Evolutionary conservation across 2,888 invertebrate genomes (phyloP), one percentile per base, ranked within the genome.

Genomic region (Hirtodrosophila histrioides): DNA sequence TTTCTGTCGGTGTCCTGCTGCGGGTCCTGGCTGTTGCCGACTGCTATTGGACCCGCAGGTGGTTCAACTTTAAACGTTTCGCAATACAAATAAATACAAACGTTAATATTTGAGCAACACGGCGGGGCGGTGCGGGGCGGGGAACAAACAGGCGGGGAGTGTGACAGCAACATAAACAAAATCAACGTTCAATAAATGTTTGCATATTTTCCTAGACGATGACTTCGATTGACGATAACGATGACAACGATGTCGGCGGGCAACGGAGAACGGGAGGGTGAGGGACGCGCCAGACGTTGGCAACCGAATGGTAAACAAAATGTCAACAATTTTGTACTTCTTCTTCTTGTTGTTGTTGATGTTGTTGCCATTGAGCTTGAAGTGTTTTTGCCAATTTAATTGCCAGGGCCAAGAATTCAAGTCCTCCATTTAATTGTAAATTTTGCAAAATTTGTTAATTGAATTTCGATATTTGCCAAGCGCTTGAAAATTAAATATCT

Each of bases 181-280:
- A 86, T 87, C 85, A 85, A 85, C 87, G 85, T 73, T 84, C 85
- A 82, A 87, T 85, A 86, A 82, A 82, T 85, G 87, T 84, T 82
- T 82, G 85, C 85, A 82, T 81, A 86, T 86, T 78, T 84, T 86
- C 68, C 82, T 86, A 86, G 87, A 84, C 84, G 77, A 66, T 63
- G 60, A 60, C 68, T 83, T 73, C 57, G 73, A 81, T 75, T 72
- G 86, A 69, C 67, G 76, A 78, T 70, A 69, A 76, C 66, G 75
- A 63, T 66, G 81, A 80, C 70, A 60, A 77, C 57, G 33, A n/a
- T 29, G 31, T 58, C 10, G 43, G 24, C 40, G 9, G 3, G 35
- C 35, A 51, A 31, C 50, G 64, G 41, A 31, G 50, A 17, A 17
- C 41, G 37, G 61, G 41, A 48, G 46, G n/a, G 33, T 29, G 33